Evolutionary conservation across 2,113 vertebrate genomes (phyloP), one percentile per base, ranked within the genome.

Genomic region (Burhinus bistriatus): DNA sequence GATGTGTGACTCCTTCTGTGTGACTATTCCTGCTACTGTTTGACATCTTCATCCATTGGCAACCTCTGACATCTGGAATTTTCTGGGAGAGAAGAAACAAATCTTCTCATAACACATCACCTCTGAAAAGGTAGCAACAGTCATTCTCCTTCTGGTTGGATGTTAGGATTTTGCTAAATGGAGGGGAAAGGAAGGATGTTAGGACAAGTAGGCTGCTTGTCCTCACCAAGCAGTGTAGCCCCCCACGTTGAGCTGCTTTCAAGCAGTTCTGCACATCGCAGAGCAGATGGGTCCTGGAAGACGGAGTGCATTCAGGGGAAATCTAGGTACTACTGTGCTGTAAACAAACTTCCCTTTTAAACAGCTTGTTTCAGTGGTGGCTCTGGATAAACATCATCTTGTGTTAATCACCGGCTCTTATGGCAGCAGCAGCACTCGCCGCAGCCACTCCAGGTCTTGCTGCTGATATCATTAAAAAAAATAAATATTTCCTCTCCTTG

Each of bases 271-370:
- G 45, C 45, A 54, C 16, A 25, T 72, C 2, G 0, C 20, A 87
- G 65, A 93, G 64, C 42, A 83, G 83, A 83, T 45, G 86, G 18
- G 19, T 55, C n/a, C 49, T 87, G 45, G 61, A 87, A 61, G 34
- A 65, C 22, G 27, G 49, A 49, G 6, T 12, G 42, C 0, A 0
- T 65, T 82, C 38, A 62, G 64, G 15, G 70, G 14, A 80, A 89
- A 16, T 45, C 25, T 47, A 57, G 65, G 42, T 65, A 76, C 72
- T 87, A 57, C 65, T 61, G 55, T 81, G 30, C 44, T 92, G n/a
- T 92, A 79, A 91, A 87, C 54, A 91, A 97, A 65, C 73, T 54
- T 77, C 23, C n/a, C 51, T 93, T 93, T 83, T 55, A 79, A 94
- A 70, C 29, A 64, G 34, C 47, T 83, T 27, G 5, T 96, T 90